phyloP scores from a whole-genome alignment of 2,113 vertebrate species.

The Stercorarius parasiticus region DNA sequence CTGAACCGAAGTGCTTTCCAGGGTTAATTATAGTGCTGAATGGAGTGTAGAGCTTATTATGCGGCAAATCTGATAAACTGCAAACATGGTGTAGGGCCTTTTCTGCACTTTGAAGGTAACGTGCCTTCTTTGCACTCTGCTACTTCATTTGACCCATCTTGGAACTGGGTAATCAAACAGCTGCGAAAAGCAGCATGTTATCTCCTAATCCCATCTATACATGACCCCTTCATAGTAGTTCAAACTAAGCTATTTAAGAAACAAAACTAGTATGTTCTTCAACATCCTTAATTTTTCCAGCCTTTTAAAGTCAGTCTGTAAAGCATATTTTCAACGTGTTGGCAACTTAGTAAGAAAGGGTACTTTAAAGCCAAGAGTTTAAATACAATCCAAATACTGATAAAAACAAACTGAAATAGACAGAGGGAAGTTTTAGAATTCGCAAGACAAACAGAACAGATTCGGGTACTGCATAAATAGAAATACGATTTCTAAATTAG shows the following conservation, averaged over 20 bases:
- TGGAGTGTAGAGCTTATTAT: neutral
- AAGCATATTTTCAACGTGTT: neutral
- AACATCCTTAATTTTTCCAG: neutral
- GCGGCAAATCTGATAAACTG: slow-evolving; percentile 11
- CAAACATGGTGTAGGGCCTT: neutral
- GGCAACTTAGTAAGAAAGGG: neutral
- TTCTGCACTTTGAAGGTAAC: neutral
- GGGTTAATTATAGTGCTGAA: slow-evolving; percentile 47
- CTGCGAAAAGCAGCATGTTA: slow-evolving; percentile 8
- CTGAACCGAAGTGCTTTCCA: neutral
- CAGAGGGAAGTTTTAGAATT: neutral
- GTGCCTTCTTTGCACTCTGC: neutral
- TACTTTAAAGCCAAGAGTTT: neutral
- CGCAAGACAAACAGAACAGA: neutral
- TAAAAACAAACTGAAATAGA: neutral
- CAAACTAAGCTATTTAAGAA: slow-evolving; percentile 22
- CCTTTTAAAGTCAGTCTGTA: neutral
- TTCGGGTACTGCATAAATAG: neutral
- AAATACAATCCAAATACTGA: neutral
- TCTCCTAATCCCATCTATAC: neutral
- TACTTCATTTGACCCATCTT: neutral
- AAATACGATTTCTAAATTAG: too few species aligned
- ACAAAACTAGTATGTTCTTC: neutral
- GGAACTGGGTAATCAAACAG: slow-evolving; percentile 53
- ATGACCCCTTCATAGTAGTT: neutral